A percentile compares a stretch with the other conserved stretches of the same genome.
These are phyloP conservation scores for Pyrocephalus nanus DNA, from an alignment of 2,797 vertebrate species.

Conservation along the genomic window DNA sequence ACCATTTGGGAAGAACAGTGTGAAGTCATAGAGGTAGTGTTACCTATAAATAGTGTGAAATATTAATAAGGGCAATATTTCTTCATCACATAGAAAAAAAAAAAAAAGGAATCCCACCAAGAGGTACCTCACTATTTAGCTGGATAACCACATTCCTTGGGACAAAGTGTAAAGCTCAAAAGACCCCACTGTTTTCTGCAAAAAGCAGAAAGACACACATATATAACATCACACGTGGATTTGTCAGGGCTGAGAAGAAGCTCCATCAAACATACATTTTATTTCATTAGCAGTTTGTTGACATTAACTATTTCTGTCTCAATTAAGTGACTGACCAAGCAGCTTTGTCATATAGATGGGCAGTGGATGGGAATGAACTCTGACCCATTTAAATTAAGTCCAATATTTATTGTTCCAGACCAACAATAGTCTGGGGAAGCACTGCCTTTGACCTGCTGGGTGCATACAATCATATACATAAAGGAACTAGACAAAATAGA, in stretches of 20 bases:
- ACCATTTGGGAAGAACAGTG: slow-evolving; percentile 50
- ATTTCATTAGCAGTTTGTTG: slow-evolving; percentile 59
- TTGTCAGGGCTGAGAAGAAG: slow-evolving; percentile 46
- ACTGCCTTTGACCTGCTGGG: slow-evolving; percentile 63
- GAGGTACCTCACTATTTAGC: background rate
- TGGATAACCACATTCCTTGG: background rate
- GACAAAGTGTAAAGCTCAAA: background rate
- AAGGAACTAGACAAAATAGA: slow-evolving; percentile 35
- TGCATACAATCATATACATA: slow-evolving; percentile 36
- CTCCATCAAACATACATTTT: slow-evolving; percentile 62
- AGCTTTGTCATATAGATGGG: slow-evolving; percentile 62
- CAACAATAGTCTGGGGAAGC: slow-evolving; percentile 70
- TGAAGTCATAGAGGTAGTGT: slow-evolving; percentile 62
- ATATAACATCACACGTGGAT: background rate
- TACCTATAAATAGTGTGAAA: slow-evolving; percentile 67
- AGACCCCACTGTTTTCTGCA: background rate
- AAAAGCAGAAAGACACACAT: background rate
- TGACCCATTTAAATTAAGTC: slow-evolving; percentile 77
- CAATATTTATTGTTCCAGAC: slow-evolving; percentile 72
- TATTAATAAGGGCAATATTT: slow-evolving; percentile 68
- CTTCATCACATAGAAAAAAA: slow-evolving; percentile 41
- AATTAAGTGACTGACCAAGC: slow-evolving; percentile 40
- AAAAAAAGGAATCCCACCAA: background rate
- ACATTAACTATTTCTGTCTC: slow-evolving; percentile 58
- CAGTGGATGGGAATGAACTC: slow-evolving; percentile 76